Evolutionary conservation across 2,797 vertebrate genomes (phyloP).

Genomic region (Neostethus bicornis): DNA sequence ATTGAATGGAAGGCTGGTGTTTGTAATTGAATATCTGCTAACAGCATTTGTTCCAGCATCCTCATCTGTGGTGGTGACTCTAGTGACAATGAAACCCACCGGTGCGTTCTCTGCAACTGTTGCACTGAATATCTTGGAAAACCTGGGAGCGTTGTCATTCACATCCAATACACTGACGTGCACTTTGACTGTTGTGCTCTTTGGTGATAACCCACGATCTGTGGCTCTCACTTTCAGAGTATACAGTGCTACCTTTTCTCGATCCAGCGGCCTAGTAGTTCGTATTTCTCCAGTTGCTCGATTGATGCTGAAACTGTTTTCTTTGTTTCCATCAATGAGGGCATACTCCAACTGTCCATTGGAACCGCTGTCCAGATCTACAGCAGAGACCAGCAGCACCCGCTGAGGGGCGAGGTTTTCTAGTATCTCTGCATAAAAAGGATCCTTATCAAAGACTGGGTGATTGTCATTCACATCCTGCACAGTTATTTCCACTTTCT

Average conservation of each 20-base stretch:
- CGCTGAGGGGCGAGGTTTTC: slow-evolving; percentile 91
- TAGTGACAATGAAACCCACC: slow-evolving; percentile 90
- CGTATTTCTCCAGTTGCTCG: slow-evolving; percentile 90
- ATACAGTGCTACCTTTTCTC: slow-evolving; percentile 88
- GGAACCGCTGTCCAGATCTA: slow-evolving; percentile 88
- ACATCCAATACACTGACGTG: slow-evolving; percentile 90
- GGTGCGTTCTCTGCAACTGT: slow-evolving; percentile 93
- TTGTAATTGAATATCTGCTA: slow-evolving; percentile 90
- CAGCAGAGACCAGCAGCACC: slow-evolving; percentile 86
- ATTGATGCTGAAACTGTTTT: slow-evolving; percentile 90
- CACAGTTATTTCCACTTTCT: slow-evolving; percentile 88
- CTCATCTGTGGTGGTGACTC: slow-evolving; percentile 95
- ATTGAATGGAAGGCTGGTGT: slow-evolving; percentile 89
- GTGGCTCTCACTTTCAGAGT: slow-evolving; percentile 86
- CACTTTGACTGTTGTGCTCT: slow-evolving; percentile 85
- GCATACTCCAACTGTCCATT: slow-evolving; percentile 93
- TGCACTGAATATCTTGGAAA: slow-evolving; percentile 97
- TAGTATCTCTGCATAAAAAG: slow-evolving; percentile 87
- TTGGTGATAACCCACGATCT: slow-evolving; percentile 87
- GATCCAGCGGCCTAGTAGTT: slow-evolving; percentile 87
- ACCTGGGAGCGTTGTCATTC: slow-evolving; percentile 95
- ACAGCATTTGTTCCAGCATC: slow-evolving; percentile 89
- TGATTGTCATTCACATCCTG: slow-evolving; percentile 94
- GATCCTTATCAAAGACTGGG: slow-evolving; percentile 88
- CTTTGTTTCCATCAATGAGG: slow-evolving; percentile 88